Evolutionary conservation across 2,113 vertebrate genomes (phyloP).

Genomic region (Pseudorhombus dupliciocellatus): DNA sequence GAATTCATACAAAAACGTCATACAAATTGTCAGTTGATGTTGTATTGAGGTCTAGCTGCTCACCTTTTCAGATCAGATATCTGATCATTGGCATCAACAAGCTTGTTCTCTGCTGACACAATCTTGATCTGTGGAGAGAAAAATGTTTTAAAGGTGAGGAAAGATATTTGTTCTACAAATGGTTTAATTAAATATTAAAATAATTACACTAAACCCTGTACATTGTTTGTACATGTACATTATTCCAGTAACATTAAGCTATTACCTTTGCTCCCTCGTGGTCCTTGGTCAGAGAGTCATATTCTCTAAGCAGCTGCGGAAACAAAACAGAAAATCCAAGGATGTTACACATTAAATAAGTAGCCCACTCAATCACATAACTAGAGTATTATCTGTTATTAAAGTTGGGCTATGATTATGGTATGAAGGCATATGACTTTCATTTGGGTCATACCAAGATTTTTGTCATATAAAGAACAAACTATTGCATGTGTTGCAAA

Average conservation of each 20-base stretch:
- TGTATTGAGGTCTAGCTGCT: slow-evolving; percentile 30
- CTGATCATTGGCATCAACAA: slow-evolving; percentile 87
- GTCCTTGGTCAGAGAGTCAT: slow-evolving; percentile 89
- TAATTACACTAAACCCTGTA: neutral
- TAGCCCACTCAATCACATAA: too few species aligned
- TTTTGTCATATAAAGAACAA: too few species aligned
- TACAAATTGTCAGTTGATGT: neutral
- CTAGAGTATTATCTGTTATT: too few species aligned
- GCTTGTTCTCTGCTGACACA: slow-evolving; percentile 88
- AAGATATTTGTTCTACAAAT: neutral
- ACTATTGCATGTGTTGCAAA: too few species aligned
- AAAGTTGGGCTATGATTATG: too few species aligned
- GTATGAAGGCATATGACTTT: too few species aligned
- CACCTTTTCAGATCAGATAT: slow-evolving; percentile 95
- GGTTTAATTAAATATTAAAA: neutral
- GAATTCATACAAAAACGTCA: neutral
- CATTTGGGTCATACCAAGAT: too few species aligned
- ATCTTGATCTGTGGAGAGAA: slow-evolving; percentile 83
- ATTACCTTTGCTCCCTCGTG: slow-evolving; percentile 90
- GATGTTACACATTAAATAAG: too few species aligned
- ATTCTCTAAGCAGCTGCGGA: slow-evolving; percentile 89
- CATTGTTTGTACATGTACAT: too few species aligned
- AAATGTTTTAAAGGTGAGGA: neutral
- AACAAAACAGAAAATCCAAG: slow-evolving; percentile 17
- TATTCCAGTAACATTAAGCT: neutral